phyloP scores from a whole-genome alignment of 2,888 invertebrate genomes.

The Branchipolynoe longqiensis region DNA sequence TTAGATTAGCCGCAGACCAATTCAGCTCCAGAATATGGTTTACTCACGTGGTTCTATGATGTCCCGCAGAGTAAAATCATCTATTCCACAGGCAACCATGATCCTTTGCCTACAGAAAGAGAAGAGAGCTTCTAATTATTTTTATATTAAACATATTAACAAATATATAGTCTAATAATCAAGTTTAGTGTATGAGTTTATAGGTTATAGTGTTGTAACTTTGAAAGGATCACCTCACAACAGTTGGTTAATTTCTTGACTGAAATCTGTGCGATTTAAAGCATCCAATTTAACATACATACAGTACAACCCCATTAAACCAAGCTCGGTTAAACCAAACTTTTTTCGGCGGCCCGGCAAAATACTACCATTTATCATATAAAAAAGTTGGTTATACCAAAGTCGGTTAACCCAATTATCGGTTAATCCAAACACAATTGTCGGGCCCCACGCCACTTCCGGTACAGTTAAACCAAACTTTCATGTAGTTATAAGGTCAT shows the following conservation, averaged over 20 bases:
- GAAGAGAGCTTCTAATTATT: not conserved
- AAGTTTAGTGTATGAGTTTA: not conserved
- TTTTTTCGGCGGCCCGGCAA: no score
- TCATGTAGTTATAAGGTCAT: no score
- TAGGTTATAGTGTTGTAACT: not conserved
- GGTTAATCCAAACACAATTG: no score
- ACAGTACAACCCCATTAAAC: no score
- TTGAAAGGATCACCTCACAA: not conserved
- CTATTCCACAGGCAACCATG: constrained; percentile 15
- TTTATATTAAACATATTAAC: not conserved
- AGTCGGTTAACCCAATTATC: no score
- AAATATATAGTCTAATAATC: not conserved
- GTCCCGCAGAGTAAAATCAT: constrained; percentile 44
- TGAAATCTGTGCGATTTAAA: not conserved
- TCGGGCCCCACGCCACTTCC: no score
- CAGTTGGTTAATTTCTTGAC: not conserved
- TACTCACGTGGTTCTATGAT: constrained; percentile 57
- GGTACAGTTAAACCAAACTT: no score
- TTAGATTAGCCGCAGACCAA: not conserved
- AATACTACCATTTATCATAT: no score
- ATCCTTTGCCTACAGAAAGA: constrained; percentile 37
- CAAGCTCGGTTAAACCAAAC: no score
- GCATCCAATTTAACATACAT: no score
- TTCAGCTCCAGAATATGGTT: not conserved
- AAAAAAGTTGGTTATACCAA: no score